phyloP scores from a whole-genome alignment of 1,140 invertebrate genomes.

The Drosophila mojavensis region DNA sequence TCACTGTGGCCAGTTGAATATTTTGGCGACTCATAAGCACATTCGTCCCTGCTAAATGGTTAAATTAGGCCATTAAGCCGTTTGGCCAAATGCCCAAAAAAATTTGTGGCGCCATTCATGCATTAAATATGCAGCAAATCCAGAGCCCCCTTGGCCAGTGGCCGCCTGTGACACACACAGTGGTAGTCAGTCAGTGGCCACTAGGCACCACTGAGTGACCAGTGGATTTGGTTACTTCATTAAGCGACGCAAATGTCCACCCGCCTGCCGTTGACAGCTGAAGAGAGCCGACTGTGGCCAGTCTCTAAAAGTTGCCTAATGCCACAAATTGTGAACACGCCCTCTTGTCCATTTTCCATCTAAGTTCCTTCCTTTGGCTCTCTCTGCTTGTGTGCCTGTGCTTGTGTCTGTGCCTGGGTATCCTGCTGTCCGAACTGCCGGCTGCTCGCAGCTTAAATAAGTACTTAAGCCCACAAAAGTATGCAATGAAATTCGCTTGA shows the following conservation, averaged over 20 bases:
- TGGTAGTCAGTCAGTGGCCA: slow-evolving; percentile 20
- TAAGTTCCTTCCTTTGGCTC: neutral
- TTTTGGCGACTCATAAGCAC: slow-evolving; percentile 30
- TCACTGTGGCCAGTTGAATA: slow-evolving; percentile 6
- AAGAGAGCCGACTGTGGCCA: slow-evolving; percentile 16
- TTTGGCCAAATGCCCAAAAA: slow-evolving; percentile 68
- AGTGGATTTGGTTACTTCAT: slow-evolving; percentile 77
- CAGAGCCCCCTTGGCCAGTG: slow-evolving; percentile 26
- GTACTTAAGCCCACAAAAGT: slow-evolving; percentile 78
- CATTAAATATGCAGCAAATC: slow-evolving; percentile 80
- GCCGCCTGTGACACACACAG: slow-evolving; percentile 5
- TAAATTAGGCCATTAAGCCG: slow-evolving; percentile 62
- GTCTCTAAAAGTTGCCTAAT: slow-evolving; percentile 40
- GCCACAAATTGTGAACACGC: slow-evolving; percentile 39
- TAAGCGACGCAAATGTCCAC: slow-evolving; percentile 39
- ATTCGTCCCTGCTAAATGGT: slow-evolving; percentile 55
- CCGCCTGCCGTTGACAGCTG: slow-evolving; percentile 49
- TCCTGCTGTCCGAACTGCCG: slow-evolving; percentile 10
- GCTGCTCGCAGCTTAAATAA: slow-evolving; percentile 60
- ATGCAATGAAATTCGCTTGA: slow-evolving; percentile 74
- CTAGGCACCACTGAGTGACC: slow-evolving; percentile 40
- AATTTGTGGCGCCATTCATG: slow-evolving; percentile 70
- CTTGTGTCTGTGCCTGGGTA: neutral
- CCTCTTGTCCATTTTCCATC: slow-evolving; percentile 20
- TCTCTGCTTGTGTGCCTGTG: neutral